Percentiles rank a stretch among this genome's conserved stretches.
These are phyloP conservation scores for Lepidothrix coronata DNA, from an alignment of 2,113 vertebrate genomes.

Conservation along the genomic window DNA sequence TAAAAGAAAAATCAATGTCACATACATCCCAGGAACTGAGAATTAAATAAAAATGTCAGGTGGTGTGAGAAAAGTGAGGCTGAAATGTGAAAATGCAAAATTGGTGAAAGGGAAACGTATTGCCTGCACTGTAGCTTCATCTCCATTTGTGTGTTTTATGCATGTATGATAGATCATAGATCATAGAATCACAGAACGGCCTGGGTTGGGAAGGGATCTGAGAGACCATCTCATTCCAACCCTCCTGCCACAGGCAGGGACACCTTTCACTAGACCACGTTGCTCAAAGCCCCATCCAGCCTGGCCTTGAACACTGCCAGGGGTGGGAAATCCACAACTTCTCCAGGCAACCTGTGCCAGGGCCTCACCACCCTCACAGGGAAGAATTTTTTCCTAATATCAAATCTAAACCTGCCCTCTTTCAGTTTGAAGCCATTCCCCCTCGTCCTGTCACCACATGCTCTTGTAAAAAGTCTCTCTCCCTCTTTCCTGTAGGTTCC, in stretches of 20 bases:
- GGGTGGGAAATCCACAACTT: neutral
- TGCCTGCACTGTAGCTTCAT: rapidly evolving
- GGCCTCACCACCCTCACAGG: rapidly evolving
- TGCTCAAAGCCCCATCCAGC: neutral
- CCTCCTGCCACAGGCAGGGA: neutral
- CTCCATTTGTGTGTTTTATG: neutral
- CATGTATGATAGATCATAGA: neutral
- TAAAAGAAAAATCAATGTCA: neutral
- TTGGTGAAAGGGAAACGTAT: neutral
- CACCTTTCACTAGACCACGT: rapidly evolving
- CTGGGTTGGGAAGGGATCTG: neutral
- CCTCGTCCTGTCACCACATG: neutral
- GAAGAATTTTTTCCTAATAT: neutral
- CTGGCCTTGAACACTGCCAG: neutral
- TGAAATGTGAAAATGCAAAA: neutral
- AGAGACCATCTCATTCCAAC: rapidly evolving
- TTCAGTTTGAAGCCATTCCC: rapidly evolving
- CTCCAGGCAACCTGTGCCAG: neutral
- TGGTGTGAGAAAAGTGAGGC: neutral
- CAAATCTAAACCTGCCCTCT: rapidly evolving
- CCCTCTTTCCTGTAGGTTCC: neutral
- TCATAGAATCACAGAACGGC: neutral
- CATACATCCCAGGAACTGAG: neutral
- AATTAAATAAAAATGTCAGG: neutral
- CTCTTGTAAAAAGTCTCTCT: neutral